Conservation (phyloP, 2,113 vertebrate species). For the Helogale parvula region DNA sequence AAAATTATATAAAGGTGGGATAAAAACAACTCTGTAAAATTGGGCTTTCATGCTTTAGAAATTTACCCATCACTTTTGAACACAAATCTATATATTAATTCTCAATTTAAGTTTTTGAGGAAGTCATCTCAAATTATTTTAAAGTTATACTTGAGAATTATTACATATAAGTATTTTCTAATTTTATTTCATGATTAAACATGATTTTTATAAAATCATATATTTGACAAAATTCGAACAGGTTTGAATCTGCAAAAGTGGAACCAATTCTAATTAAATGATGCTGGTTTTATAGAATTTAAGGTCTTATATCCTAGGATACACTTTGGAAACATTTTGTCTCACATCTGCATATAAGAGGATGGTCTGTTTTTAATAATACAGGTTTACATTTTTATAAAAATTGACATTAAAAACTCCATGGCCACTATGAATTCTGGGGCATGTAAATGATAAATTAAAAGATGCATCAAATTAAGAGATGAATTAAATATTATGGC, state of each 20-base stretch:
- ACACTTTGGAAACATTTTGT: not conserved
- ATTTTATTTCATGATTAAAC: conserved; percentile 32
- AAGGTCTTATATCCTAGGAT: not conserved
- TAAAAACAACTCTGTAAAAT: not conserved
- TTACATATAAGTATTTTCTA: conserved; percentile 3
- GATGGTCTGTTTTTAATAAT: not conserved
- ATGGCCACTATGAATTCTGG: not conserved
- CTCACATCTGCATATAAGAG: not conserved
- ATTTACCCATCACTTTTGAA: conserved; percentile 3
- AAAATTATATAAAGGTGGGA: not conserved
- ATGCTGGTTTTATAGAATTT: conserved; percentile 6
- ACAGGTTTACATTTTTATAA: conserved; percentile 14
- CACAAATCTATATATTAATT: not conserved
- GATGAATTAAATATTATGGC: not conserved
- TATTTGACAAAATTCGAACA: not conserved
- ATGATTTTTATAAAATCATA: not conserved
- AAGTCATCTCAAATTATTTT: not conserved
- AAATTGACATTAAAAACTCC: not conserved
- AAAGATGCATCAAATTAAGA: not conserved
- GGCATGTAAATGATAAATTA: not conserved
- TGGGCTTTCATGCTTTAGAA: not conserved
- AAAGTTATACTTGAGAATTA: not conserved
- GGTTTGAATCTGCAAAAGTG: conserved; percentile 6
- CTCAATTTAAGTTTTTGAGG: conserved; percentile 12
- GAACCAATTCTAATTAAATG: conserved; percentile 30